Conservation (phyloP, 2,113 vertebrate species). For the Rattus norvegicus region GRCr8 NC_086021.1:84669501-84670000, state of each 20-base stretch:
- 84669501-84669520: neutral
- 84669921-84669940: neutral
- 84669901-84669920: neutral
- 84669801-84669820: neutral
- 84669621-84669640: neutral
- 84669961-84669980: neutral
- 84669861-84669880: neutral
- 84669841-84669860: neutral
- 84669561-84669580: neutral
- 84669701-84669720: neutral
- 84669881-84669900: neutral
- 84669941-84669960: neutral
- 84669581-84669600: conserved; percentile 31
- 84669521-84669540: neutral
- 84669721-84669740: conserved; percentile 24
- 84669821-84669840: neutral
- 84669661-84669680: neutral
- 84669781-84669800: neutral
- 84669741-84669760: neutral
- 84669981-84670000: neutral
- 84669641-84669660: neutral
- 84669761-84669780: neutral
- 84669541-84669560: neutral
- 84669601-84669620: neutral
- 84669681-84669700: neutral